Evolutionary conservation across 2,888 invertebrate genomes (phyloP), one percentile per base, ranked within the genome.

Genomic region (Belgica antarctica): DNA sequence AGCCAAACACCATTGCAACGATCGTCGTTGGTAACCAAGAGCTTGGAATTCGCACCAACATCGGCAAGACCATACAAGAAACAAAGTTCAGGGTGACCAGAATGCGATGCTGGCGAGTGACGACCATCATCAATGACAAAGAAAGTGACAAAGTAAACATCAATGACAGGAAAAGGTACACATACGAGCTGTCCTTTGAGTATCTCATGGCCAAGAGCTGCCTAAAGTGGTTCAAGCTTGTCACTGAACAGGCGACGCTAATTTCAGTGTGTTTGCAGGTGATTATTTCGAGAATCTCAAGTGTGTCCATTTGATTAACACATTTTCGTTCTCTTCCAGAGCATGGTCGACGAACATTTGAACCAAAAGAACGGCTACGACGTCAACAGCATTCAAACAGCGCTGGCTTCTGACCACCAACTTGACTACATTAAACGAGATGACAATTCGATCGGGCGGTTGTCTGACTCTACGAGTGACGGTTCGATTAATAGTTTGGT

Each of bases 61-160:
- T 80, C 36, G 82, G 84, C 17, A 83, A 84, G 28, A 85, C 87
- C 70, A 81, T 85, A n/a, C 86, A 87, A 73, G 96, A 96, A 79
- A 89, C 90, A 62, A 85, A 87, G 75, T 97, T 95, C 79, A 92
- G 94, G 79, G 94, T 97, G 41, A 97, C 96, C 0, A 84, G 97
- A 74, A 97, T 98, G 90, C 86, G 94, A 71, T 96, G 96, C 76
- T 99, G 98, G 98, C 85, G 97, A 74, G 94, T 98, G 62, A 95
- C 94, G 19, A 92, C 94, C 1, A 82, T 89, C 74, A 82, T 82
- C 74, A 28, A 19, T 61, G 68, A 70, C 5, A 70, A 10, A 24
- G 59, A 36, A 10, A 3, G 3, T 2, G 57, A 59, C 17, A 34
- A 41, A 24, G 25, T 70, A 1, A 70, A 34, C 4, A 52, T 2